Base-by-base conservation (phyloP, 2,888 invertebrate species). In the Pantelozetes paolii region DNA sequence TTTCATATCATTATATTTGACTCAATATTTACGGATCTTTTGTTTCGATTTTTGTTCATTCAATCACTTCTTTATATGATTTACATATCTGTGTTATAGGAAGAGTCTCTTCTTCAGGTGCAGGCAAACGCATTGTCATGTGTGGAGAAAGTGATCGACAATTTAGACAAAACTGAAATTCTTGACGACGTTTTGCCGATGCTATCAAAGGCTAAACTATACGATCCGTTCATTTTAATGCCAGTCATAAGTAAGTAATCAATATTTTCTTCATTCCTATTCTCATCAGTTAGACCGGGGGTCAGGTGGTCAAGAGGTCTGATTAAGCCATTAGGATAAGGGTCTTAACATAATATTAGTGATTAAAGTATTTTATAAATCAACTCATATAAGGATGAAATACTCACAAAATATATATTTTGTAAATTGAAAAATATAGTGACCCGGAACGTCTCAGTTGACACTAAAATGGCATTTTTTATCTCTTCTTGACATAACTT, bases 131-230 rank as follows among this genome's bases (percentile, higher is more conserved):
- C 83, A 13, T 78, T 84, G 76, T 79, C 80, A 1, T 83, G 83
- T 78, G 82, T 84, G 72, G 92, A 94, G 82, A 88, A 89, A 79
- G 89, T 92, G 23, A 84, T 96, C 77, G 88, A 89, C 79, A 88
- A 91, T 78, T 85, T 96, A 78, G 94, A 96, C 79, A 89, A 90
- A 80, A 87, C 88, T 75, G 91, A 93, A 82, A 90, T 96, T 75
- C 87, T 93, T 79, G 94, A 94, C 80, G 91, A 93, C 80, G 91
- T 96, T 64, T 86, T 96, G 78, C 95, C 95, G 0, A 86, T 96
- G 77, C 85, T 97, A 42, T 89, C 90, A 80, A 90, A 90, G 79
- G 91, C 94, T 79, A 88, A 90, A 77, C 87, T 94, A 70, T 89
- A 89, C 77, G 94, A 96, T 82, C 91, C 94, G 11, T 91, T 93